Conservation (phyloP, 2,113 vertebrate genomes). For the Stomatorhinus ivindoensis region DNA sequence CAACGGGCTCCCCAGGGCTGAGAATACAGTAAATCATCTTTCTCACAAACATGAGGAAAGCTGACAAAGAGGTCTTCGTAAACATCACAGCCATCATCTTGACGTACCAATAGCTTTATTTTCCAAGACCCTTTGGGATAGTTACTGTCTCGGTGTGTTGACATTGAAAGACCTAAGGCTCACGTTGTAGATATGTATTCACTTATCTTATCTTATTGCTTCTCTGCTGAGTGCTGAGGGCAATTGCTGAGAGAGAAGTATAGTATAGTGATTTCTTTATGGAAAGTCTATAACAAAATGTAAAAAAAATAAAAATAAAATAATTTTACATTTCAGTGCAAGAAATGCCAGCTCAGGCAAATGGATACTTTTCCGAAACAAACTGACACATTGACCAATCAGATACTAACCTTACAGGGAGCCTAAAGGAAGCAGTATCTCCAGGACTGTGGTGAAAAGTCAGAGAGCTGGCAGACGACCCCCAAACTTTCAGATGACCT, state of each 20-base stretch:
- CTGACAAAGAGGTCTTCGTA: conserved; percentile 34
- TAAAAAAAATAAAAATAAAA: background rate
- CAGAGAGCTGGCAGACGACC: background rate
- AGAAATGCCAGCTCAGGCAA: background rate
- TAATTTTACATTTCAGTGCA: background rate
- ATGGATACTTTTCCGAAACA: no score
- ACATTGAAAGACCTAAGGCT: background rate
- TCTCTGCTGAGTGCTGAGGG: background rate
- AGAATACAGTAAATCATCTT: conserved; percentile 19
- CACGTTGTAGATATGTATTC: background rate
- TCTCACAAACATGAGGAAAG: conserved; percentile 41
- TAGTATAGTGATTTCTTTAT: background rate
- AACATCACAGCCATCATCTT: conserved; percentile 16
- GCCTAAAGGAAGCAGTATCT: background rate
- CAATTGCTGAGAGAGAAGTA: background rate
- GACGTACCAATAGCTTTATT: conserved; percentile 21
- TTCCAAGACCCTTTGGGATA: conserved; percentile 31
- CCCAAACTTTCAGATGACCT: background rate
- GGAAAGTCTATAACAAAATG: background rate
- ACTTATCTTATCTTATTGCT: background rate
- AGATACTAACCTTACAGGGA: background rate
- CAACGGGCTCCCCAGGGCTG: background rate
- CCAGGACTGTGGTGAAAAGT: background rate
- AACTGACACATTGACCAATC: background rate
- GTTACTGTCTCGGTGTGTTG: background rate